Base-by-base conservation (phyloP, 64 coral and sea anemone genomes). In the Pocillopora verrucosa region DNA sequence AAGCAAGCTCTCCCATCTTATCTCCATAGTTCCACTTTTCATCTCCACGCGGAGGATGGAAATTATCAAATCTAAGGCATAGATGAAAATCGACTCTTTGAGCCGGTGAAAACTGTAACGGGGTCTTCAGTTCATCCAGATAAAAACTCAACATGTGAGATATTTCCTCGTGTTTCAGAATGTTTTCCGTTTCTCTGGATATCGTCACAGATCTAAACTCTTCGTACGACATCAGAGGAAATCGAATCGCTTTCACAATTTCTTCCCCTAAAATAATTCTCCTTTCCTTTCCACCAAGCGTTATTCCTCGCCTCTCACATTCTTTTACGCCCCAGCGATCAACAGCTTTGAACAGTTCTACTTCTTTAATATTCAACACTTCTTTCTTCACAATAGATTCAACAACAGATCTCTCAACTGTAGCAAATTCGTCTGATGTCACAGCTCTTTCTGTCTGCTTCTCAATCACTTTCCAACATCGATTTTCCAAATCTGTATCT, bases 321-420 rank as follows among this genome's bases (percentile, higher is more conserved):
- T 77, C 38, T 56, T 51, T 56, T 7, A 16, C 56, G 36, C 36
- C 75, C 75, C 75, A 77, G 37, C 14, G 75, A 56, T 77, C 75
- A 20, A 77, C 37, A 1, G 75, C 75, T 77, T 56, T 77, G 16
- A 77, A 77, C 75, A 77, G 56, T 77, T 77, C 75, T 17, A 77
- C 15, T 56, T 77, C 75, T 22, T 14, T 77, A 9, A 77, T 9
- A 16, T 56, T 51, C 41, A 77, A 56, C 9, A 15, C 26, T 36
- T 75, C 34, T 12, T 3, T 75, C 73, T 75, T 75, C 69, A 73
- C 69, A 73, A 73, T 22, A 22, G 69, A 73, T 22, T 73, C 69
- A 10, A 73, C 19, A 16, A 73, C 10, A 25, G 69, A 22, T 11
- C n/a, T 4, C 19, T 73, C 69, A 73, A 22, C 10, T 0, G 20